These are phyloP conservation scores for Lypha dubia DNA, from an alignment of 2,888 invertebrate genomes.

Conservation along the genomic window DNA sequence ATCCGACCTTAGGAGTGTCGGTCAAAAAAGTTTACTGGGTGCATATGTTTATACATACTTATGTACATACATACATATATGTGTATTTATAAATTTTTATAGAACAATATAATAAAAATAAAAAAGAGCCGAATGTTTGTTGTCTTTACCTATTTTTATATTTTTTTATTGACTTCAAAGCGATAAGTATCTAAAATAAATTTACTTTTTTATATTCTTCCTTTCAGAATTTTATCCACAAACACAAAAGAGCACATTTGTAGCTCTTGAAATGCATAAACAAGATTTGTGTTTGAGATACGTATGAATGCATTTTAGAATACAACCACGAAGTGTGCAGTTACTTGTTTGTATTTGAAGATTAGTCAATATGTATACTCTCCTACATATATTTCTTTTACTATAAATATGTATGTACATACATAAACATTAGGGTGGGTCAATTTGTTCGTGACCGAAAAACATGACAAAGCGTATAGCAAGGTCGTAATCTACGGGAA, in stretches of 20 bases:
- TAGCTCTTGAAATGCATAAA: constrained; percentile 48
- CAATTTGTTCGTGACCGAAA: no score
- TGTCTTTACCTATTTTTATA: constrained; percentile 40
- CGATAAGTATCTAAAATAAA: constrained; percentile 66
- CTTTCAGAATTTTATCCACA: constrained; percentile 51
- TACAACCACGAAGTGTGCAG: constrained; percentile 54
- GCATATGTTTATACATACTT: no score
- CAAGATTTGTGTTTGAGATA: constrained; percentile 63
- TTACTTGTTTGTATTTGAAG: constrained; percentile 38
- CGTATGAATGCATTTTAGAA: no score
- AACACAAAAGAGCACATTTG: constrained; percentile 48
- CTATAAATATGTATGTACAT: neutral
- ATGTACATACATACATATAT: neutral
- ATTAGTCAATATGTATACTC: constrained; percentile 25
- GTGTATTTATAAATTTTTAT: no score
- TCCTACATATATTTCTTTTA: constrained; percentile 28
- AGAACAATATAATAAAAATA: no score
- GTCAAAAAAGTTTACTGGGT: no score
- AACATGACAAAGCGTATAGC: no score
- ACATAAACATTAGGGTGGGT: no score
- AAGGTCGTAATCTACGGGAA: no score
- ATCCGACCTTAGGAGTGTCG: no score
- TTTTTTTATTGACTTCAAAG: constrained; percentile 43
- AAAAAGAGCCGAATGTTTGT: constrained; percentile 1
- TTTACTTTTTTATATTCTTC: constrained; percentile 30